A percentile compares a stretch with the other conserved stretches of the same genome.
phyloP scores from a whole-genome alignment of 2,113 vertebrate species.

The Psophia crepitans region DNA sequence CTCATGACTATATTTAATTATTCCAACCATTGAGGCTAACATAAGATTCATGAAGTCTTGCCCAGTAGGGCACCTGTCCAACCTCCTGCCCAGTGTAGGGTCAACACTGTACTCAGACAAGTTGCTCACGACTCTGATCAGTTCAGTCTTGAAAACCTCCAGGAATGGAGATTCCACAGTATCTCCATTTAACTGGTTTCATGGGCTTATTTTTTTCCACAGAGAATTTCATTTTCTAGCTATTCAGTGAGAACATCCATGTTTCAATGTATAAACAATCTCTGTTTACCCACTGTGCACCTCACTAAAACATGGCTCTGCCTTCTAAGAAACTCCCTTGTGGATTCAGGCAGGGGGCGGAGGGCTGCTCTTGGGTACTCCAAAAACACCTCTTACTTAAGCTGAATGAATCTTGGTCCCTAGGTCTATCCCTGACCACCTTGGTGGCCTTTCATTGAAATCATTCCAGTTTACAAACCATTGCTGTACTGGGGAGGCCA shows the following conservation, averaged over 20 bases:
- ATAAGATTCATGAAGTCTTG: neutral
- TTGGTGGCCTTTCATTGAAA: neutral
- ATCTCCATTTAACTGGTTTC: neutral
- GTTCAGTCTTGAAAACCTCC: neutral
- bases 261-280: neutral
- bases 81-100: neutral
- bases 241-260: neutral
- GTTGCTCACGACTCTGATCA: neutral
- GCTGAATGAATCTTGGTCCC: neutral
- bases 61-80: neutral
- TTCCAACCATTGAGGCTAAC: neutral
- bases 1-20: neutral
- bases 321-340: neutral
- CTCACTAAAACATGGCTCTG: neutral
- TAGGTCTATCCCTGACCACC: neutral
- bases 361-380: neutral
- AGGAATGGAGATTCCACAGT: neutral
- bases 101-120: neutral
- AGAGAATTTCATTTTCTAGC: neutral
- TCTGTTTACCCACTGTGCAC: neutral
- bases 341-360: neutral
- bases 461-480: accelerated
- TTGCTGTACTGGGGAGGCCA: neutral
- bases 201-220: neutral
- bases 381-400: neutral